These are phyloP conservation scores for Epinotia ramella DNA, from an alignment of 2,888 invertebrate species.

Conservation along the genomic window DNA sequence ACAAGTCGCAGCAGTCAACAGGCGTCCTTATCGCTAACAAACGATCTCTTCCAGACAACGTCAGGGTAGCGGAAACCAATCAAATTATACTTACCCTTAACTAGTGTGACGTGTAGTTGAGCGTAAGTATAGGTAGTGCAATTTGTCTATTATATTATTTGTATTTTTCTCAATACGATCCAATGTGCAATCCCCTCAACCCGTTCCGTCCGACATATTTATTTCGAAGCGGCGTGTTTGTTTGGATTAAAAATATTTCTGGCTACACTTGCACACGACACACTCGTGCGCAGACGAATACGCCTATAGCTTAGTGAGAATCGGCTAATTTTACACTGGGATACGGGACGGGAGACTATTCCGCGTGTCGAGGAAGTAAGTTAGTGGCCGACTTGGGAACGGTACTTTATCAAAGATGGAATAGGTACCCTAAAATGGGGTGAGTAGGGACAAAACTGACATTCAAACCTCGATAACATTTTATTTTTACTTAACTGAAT, in stretches of 20 bases:
- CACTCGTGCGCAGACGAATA: constrained; percentile 56
- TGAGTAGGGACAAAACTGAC: no score
- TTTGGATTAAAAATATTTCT: constrained; percentile 84
- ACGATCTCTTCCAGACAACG: background rate
- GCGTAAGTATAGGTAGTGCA: background rate
- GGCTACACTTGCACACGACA: constrained; percentile 84
- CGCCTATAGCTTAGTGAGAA: constrained; percentile 27
- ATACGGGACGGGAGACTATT: background rate
- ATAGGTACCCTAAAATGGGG: no score
- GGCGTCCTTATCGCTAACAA: background rate
- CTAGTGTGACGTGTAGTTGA: no score
- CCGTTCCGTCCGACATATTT: constrained; percentile 74
- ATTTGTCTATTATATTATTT: background rate
- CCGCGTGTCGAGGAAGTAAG: background rate
- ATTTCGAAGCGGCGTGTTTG: constrained; percentile 80
- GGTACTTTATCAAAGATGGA: no score
- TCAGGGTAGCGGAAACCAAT: background rate
- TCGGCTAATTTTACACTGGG: constrained; percentile 18
- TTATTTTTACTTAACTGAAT: no score
- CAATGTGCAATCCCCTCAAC: constrained; percentile 63
- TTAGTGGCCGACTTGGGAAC: no score
- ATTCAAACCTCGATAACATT: no score
- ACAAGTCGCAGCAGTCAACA: background rate
- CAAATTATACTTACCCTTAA: background rate
- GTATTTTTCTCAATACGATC: constrained; percentile 1